These are phyloP conservation scores for Thymelicus acteon DNA, from an alignment of 2,888 invertebrate genomes.

Conservation along the genomic window DNA sequence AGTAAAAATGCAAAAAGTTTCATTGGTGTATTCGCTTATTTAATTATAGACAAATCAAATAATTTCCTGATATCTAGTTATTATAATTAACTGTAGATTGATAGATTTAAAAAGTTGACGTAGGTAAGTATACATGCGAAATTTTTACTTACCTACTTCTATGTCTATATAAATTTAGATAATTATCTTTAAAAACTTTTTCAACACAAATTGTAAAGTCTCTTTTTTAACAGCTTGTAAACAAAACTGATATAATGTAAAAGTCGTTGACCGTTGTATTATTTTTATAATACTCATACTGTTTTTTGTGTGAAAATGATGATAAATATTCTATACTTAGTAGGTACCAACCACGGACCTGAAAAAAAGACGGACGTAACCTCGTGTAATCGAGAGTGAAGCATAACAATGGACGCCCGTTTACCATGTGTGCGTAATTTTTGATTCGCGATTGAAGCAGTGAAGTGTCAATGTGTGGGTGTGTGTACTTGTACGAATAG, in stretches of 20 bases:
- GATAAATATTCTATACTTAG: too few relatives aligned
- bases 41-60: slow-evolving; percentile 2
- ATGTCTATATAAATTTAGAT: background rate
- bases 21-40: background rate
- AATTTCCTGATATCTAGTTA: background rate
- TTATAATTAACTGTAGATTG: slow-evolving; percentile 1
- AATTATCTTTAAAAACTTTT: slow-evolving; percentile 1
- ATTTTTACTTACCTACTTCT: background rate
- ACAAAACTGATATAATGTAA: background rate
- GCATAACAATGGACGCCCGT: too few relatives aligned
- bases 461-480: too few relatives aligned
- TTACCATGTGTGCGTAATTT: too few relatives aligned
- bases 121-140: background rate
- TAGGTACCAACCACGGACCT: too few relatives aligned
- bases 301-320: too few relatives aligned
- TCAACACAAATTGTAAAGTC: background rate
- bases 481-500: too few relatives aligned
- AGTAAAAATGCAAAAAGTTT: background rate
- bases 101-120: slow-evolving; percentile 5
- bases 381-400: too few relatives aligned
- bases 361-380: too few relatives aligned
- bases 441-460: too few relatives aligned
- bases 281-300: too few relatives aligned
- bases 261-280: too few relatives aligned
- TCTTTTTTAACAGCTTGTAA: background rate